Percentiles rank a stretch among this genome's conserved stretches.
Evolutionary conservation across 1,140 invertebrate genomes (phyloP).

Genomic region (Ceratosolen solmsi): DNA sequence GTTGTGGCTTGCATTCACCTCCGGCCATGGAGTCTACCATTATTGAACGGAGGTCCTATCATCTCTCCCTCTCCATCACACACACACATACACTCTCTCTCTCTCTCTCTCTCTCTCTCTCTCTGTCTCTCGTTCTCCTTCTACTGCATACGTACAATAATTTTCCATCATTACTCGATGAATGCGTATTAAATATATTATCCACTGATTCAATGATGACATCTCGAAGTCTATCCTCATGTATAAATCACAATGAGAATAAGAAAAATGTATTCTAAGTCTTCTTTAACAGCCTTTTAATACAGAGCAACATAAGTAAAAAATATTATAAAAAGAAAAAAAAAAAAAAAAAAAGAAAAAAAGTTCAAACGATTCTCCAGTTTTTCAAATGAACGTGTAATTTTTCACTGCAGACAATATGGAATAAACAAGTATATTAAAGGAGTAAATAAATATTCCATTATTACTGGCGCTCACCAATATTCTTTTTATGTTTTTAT

Average conservation of each 20-base stretch:
- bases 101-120: conserved; percentile 12
- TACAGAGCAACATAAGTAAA: no score
- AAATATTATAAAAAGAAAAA: not conserved
- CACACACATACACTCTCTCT: not conserved
- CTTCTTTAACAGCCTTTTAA: no score
- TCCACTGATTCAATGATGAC: not conserved
- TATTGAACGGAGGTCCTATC: conserved; percentile 6
- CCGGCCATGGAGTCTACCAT: not conserved
- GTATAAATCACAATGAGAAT: no score
- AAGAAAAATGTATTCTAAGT: no score
- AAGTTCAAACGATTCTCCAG: not conserved
- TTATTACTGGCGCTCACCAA: not conserved
- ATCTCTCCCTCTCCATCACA: not conserved
- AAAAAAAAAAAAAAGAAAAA: not conserved
- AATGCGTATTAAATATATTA: conserved; percentile 34
- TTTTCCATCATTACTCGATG: conserved; percentile 37
- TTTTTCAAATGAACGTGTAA: no score
- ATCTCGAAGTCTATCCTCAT: not conserved
- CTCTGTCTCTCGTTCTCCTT: not conserved
- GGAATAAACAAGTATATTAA: conserved; percentile 6
- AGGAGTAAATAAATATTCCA: not conserved
- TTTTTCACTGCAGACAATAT: not conserved
- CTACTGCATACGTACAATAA: conserved; percentile 13
- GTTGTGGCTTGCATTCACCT: not conserved
- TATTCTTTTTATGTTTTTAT: not conserved